Conservation (phyloP, 2,797 vertebrate genomes). For the Anas flavirostris region DNA sequence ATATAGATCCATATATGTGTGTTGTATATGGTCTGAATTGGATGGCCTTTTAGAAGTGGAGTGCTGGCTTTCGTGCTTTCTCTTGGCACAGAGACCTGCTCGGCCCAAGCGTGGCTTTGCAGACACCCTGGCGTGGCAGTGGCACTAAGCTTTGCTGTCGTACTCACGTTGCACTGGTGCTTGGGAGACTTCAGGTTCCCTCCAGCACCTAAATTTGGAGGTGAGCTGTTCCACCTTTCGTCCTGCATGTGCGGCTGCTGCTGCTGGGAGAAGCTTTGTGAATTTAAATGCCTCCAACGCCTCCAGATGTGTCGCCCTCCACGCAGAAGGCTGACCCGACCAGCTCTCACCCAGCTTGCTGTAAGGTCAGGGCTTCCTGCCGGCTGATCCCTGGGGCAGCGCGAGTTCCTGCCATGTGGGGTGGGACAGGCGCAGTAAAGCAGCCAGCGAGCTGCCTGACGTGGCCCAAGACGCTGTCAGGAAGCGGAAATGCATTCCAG, state of each 20-base stretch:
- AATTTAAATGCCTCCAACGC: neutral
- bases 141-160: neutral
- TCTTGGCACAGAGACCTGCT: neutral
- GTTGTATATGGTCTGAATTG: conserved; percentile 65
- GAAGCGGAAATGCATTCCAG: neutral
- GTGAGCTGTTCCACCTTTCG: neutral
- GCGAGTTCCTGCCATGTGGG: neutral
- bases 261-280: neutral
- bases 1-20: neutral
- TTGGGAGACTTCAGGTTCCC: neutral
- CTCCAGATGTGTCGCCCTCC: neutral
- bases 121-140: neutral
- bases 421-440: neutral
- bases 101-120: neutral
- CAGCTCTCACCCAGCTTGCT: neutral
- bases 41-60: neutral
- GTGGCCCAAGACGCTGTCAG: neutral
- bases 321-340: neutral
- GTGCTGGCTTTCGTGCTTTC: neutral
- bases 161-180: rapidly evolving
- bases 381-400: neutral
- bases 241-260: neutral
- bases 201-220: neutral
- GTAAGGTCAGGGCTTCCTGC: neutral
- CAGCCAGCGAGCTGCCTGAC: neutral